phyloP scores from a whole-genome alignment of 2,797 vertebrate genomes.

The Anableps anableps region DNA sequence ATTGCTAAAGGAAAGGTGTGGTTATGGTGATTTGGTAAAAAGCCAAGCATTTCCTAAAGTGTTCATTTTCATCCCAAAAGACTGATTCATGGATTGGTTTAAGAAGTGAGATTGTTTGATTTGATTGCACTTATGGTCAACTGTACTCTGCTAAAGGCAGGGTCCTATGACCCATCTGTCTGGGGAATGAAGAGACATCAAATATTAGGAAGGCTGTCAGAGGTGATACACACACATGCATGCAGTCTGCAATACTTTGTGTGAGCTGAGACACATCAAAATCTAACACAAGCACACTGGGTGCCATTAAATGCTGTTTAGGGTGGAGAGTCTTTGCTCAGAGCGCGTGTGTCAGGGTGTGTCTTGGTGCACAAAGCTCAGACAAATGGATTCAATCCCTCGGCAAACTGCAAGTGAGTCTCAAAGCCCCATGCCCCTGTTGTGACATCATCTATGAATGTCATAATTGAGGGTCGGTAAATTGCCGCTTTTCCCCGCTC shows the following conservation, averaged over 20 bases:
- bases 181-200: constrained; percentile 63
- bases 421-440: constrained; percentile 71
- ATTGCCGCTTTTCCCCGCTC: constrained; percentile 83
- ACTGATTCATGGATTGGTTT: constrained; percentile 9
- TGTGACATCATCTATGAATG: constrained; percentile 99
- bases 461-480: constrained; percentile 98
- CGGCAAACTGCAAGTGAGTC: constrained; percentile 49
- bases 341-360: constrained; percentile 51
- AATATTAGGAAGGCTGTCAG: constrained; percentile 67
- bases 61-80: constrained; percentile 14
- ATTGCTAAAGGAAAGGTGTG: background rate
- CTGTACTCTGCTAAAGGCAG: constrained; percentile 72
- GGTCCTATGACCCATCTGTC: constrained; percentile 76
- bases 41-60: background rate
- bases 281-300: constrained; percentile 51
- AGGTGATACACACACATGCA: constrained; percentile 44
- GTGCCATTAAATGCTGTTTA: constrained; percentile 67
- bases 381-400: constrained; percentile 74
- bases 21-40: background rate
- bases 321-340: constrained; percentile 52
- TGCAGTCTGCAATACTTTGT: constrained; percentile 23
- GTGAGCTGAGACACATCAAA: constrained; percentile 34
- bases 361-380: constrained; percentile 47
- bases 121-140: constrained; percentile 27
- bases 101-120: constrained; percentile 36